These are phyloP conservation scores for Cercocebus atys DNA, from an alignment of 2,113 vertebrate genomes.

Conservation along the genomic window DNA sequence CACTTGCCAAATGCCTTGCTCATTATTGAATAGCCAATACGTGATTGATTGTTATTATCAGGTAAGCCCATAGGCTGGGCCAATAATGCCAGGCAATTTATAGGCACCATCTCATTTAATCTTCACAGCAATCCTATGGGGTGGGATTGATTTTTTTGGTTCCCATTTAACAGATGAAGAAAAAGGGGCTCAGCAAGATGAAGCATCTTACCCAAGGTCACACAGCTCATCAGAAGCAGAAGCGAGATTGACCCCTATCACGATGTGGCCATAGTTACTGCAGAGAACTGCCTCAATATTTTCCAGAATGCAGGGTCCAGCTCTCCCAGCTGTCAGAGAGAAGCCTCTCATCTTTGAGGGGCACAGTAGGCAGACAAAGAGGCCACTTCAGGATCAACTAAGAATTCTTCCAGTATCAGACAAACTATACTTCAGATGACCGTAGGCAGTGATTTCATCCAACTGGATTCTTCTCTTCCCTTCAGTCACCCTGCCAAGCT, in stretches of 20 bases:
- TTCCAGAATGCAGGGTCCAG: neutral
- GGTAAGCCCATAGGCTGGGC: fast-evolving
- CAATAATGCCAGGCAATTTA: neutral
- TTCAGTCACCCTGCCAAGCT: neutral
- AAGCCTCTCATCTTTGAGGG: neutral
- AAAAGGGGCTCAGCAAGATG: neutral
- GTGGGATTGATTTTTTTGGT: neutral
- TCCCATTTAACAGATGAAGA: neutral
- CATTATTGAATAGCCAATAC: neutral
- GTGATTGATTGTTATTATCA: fast-evolving
- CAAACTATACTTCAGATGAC: neutral
- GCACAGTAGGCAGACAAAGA: neutral
- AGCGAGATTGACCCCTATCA: neutral
- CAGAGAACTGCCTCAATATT: neutral
- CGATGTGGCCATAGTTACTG: neutral
- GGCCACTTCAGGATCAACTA: neutral
- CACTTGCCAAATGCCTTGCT: no score
- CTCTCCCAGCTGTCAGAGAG: neutral
- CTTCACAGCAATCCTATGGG: neutral
- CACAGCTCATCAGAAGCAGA: neutral
- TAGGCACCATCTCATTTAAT: neutral
- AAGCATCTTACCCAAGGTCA: neutral
- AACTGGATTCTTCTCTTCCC: neutral
- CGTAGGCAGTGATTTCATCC: neutral
- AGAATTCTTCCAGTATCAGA: neutral